Base-by-base conservation (phyloP, 1,140 invertebrate genomes). In the Eubasilissa regina region DNA sequence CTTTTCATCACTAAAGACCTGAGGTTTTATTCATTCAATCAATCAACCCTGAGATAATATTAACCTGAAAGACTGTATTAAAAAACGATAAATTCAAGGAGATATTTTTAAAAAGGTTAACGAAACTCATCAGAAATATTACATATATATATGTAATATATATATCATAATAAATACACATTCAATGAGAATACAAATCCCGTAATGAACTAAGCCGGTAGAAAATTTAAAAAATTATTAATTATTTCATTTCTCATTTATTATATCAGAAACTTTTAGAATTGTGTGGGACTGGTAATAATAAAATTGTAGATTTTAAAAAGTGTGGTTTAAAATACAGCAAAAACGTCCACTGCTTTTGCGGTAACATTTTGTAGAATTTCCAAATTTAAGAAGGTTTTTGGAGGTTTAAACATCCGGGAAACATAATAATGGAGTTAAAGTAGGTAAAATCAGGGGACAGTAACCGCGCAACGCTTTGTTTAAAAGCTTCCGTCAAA, bases 401-500 rank as follows among this genome's bases (percentile, higher is more conserved):
- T 15, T 48, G 66, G 15, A 70, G 66, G 66, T 51, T 62, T 48
- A 70, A 47, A 70, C 17, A 48, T 70, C 48, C 53, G n/a, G 12
- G 53, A 19, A 56, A 6, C 53, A 17, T 56, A 56, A 70, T 70
- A 70, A 70, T 70, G 66, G 45, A 48, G 47, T 45, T 11, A 21
- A 70, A 51, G 66, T 70, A 70, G 44, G 66, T 70, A 70, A 70
- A 70, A 70, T 70, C 66, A 48, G 66, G 44, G 66, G 47, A 74
- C 72, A 74, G 45, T 70, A 77, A 47, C 62, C 62, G 48, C 58
- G 17, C n/a, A 51, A 19, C 25, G 35, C 76, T 60, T 77, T 70
- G 62, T 70, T 77, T 77, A 70, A 70, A 66, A 77, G 76, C 62
- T 77, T 77, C 64, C 55, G 76, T 68, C 62, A 56, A 56, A 58